phyloP scores from a whole-genome alignment of 2,113 vertebrate species.

The Larimichthys crocea region DNA sequence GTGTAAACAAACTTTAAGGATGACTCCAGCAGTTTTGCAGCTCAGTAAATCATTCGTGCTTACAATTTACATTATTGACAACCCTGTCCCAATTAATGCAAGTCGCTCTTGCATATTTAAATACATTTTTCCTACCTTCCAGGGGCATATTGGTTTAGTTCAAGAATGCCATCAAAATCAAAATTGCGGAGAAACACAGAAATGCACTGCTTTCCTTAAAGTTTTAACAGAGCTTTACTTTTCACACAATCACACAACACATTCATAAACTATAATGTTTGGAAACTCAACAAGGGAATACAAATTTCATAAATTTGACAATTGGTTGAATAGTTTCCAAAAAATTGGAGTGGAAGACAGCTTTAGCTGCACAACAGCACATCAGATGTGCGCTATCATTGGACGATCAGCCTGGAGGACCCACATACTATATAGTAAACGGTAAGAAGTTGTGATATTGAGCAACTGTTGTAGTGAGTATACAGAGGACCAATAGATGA shows the following conservation, averaged over 20 bases:
- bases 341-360: background rate
- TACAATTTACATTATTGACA: background rate
- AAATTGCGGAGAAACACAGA: background rate
- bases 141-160: background rate
- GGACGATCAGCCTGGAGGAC: background rate
- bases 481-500: background rate
- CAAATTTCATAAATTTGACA: background rate
- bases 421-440: too few species aligned
- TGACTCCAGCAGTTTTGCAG: background rate
- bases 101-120: background rate
- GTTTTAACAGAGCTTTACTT: background rate
- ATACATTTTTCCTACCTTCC: background rate
- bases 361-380: background rate
- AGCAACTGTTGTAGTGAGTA: too few species aligned
- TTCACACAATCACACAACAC: background rate
- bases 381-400: background rate
- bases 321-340: too few species aligned
- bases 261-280: background rate
- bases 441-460: background rate
- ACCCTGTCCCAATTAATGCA: background rate
- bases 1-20: background rate
- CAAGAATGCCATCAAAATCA: background rate
- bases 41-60: background rate
- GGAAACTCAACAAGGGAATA: background rate
- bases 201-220: background rate